These are phyloP conservation scores for Miltochrista miniata DNA, from an alignment of 2,888 invertebrate species.

Conservation along the genomic window DNA sequence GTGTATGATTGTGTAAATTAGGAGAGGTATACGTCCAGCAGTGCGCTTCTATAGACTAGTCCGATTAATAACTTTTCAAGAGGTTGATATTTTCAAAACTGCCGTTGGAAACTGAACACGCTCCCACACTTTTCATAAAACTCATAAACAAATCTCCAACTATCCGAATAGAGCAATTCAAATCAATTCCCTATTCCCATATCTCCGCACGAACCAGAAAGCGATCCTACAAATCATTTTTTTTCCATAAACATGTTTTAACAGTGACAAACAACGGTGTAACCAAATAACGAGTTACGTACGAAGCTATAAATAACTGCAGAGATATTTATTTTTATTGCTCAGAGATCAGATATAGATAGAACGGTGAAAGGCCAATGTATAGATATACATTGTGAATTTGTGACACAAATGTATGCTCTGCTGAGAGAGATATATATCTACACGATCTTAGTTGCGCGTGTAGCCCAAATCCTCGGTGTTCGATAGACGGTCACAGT, in stretches of 20 bases:
- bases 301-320: constrained; percentile 44
- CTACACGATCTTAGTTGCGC: neutral
- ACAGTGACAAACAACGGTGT: constrained; percentile 45
- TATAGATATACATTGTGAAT: constrained; percentile 10
- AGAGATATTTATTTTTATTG: constrained; percentile 54
- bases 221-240: constrained; percentile 36
- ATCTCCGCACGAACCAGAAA: constrained; percentile 22
- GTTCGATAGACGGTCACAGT: too few species aligned
- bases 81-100: too few species aligned
- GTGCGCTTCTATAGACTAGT: too few species aligned
- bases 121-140: neutral
- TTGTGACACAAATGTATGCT: constrained; percentile 10
- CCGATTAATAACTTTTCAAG: too few species aligned
- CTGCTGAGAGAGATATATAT: neutral
- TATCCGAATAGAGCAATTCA: constrained; percentile 11
- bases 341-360: constrained; percentile 37
- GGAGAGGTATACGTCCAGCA: too few species aligned
- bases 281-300: constrained; percentile 43
- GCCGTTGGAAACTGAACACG: too few species aligned
- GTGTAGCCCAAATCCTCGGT: neutral
- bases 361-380: constrained; percentile 37
- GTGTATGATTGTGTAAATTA: too few species aligned
- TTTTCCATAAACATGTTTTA: constrained; percentile 41
- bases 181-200: constrained; percentile 26
- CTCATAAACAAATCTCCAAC: constrained; percentile 4